Evolutionary conservation across 2,797 vertebrate species (phyloP), one percentile per base, ranked within the genome.

Genomic region (Falco concolor): DNA sequence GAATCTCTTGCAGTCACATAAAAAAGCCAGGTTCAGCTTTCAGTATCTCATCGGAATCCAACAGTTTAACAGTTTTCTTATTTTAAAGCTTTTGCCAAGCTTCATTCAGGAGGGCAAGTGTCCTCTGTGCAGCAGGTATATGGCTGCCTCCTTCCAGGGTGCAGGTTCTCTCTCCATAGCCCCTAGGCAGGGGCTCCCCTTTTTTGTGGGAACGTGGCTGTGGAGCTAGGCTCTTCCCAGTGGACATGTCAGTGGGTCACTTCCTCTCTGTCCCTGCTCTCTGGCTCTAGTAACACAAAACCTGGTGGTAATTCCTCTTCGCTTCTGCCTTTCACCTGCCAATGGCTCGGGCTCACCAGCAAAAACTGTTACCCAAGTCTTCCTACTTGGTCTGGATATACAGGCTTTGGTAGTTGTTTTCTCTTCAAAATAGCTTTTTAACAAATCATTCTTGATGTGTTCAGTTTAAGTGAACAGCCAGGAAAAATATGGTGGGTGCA

Each of bases 201-300:
- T 25, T 53, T 42, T 80, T 73, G 54, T 0, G 19, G n/a, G 67
- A 42, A 12, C 0, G 0, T 32, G 60, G 20, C 63, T 1, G 1
- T 7, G 15, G 56, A 69, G 15, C 8, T 2, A 5, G n/a, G n/a
- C 60, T 84, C 24, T 73, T 86, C 42, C 32, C 44, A 78, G 63
- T 5, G 6, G 40, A 34, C 4, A 0, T 11, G 28, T 50, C 3
- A 1, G 23, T 5, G 2, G 15, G 11, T 68, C 1, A 0, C 14
- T 49, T 25, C 64, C 42, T 67, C 64, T 36, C 45, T 49, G 24
- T 56, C 70, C 23, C 27, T 45, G 10, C 28, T 91, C 17, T 53
- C 34, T 0, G 1, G 22, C 84, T 87, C 54, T 42, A 53, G 45
- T 50, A 82, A 40, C 10, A n/a, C 38, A 78, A 87, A 72, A 21